Base-by-base conservation (phyloP, 2,797 vertebrate species). In the Labroides dimidiatus region DNA sequence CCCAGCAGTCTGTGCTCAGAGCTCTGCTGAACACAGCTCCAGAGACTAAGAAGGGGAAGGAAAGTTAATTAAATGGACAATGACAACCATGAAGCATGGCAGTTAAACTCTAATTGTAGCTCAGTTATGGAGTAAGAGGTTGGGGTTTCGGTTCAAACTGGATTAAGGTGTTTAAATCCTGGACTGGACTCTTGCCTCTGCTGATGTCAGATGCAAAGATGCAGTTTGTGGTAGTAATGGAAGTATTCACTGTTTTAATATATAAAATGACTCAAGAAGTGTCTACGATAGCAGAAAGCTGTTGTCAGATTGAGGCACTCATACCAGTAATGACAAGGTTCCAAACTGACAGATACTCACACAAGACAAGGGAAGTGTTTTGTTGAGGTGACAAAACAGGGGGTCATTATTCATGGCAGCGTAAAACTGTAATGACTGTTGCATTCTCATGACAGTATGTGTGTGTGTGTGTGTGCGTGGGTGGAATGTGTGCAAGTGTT, bases 1-100 rank as follows among this genome's bases (percentile, higher is more conserved):
- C 91, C 79, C 68, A 82, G 78, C 83, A 84, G 84, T 82, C 86
- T 92, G 87, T 77, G 70, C 84, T 89, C 85, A 72, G 77, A 55
- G 77, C 71, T 78, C 84, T 72, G 60, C 59, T 71, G 59, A 69
- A 45, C 17, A 12, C 63, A 69, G 70, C 84, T 80, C 49, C 66
- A 64, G 75, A 81, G 71, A 79, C 69, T 48, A 54, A 73, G 41
- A 33, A 33, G 30, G 5, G 58, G 75, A 73, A 61, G 66, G 79
- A 59, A 61, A 41, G 50, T 49, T 76, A 78, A 60, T 78, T 77
- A 81, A 75, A 77, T 13, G 48, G 61, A 79, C 64, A 65, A 82
- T 62, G 61, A 84, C 42, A 64, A 84, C 72, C 69, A 75, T 64
- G 42, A 81, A 39, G 61, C 72, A 75, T 77, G 84, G 80, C 82